Percentiles rank a stretch among this genome's conserved stretches.
These are phyloP conservation scores for Stylophora pistillata DNA, from an alignment of 64 coral and sea anemone species.

Conservation along the genomic window DNA sequence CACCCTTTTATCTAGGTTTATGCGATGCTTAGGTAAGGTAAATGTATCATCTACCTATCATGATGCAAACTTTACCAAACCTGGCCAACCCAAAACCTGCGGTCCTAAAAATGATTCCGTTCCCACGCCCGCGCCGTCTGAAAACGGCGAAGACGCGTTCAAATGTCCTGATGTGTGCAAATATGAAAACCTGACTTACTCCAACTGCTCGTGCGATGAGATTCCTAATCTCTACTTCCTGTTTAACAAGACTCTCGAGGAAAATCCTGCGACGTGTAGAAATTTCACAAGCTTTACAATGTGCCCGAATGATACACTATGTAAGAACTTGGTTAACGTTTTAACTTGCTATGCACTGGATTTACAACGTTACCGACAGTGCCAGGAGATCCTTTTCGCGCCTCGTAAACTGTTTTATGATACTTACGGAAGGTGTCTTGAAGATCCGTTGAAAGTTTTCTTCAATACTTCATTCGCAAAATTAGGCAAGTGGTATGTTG, in stretches of 20 bases:
- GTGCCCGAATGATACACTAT: background rate
- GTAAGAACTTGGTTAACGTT: slow-evolving; percentile 15
- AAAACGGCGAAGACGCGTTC: background rate
- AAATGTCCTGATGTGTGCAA: slow-evolving; percentile 10
- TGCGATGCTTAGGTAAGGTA: background rate
- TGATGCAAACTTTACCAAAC: background rate
- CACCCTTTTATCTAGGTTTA: background rate
- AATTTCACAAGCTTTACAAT: background rate
- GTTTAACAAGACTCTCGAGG: background rate
- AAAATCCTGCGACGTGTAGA: background rate
- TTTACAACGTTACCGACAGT: background rate
- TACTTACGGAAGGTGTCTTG: background rate
- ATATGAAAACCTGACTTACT: background rate
- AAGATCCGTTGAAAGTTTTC: slow-evolving; percentile 28
- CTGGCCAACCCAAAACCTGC: background rate
- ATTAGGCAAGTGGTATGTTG: slow-evolving; percentile 4
- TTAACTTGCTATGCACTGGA: slow-evolving; percentile 11
- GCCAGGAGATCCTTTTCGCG: background rate
- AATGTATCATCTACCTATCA: background rate
- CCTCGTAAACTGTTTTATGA: background rate
- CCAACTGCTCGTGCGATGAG: background rate
- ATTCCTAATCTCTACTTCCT: background rate
- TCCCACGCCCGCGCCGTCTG: background rate
- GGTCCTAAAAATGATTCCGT: background rate
- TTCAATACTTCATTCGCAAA: background rate